These are phyloP conservation scores for Aproaerema taeniolella DNA, from an alignment of 2,888 invertebrate species.

Conservation along the genomic window DNA sequence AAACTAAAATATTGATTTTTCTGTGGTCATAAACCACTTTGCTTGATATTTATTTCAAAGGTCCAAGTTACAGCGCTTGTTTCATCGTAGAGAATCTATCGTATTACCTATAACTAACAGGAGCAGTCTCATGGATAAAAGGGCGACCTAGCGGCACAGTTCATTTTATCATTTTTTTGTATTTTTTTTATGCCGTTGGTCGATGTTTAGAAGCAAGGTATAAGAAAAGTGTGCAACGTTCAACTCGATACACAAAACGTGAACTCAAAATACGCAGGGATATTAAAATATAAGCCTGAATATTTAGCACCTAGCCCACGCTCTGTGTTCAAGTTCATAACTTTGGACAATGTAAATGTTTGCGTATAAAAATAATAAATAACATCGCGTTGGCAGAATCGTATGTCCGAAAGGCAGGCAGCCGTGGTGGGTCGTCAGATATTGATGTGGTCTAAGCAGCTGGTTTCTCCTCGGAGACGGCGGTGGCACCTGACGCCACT, in stretches of 20 bases:
- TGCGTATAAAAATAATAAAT: slow-evolving; percentile 71
- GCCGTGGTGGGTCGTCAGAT: slow-evolving; percentile 20
- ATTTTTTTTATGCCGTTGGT: slow-evolving; percentile 57
- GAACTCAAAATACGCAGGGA: slow-evolving; percentile 67
- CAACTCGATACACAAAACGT: slow-evolving; percentile 65
- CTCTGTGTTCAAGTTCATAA: slow-evolving; percentile 62
- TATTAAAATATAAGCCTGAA: slow-evolving; percentile 36
- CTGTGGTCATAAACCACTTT: slow-evolving; percentile 59
- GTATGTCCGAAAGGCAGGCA: slow-evolving; percentile 35
- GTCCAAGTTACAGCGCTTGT: slow-evolving; percentile 58
- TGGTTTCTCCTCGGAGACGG: slow-evolving; percentile 81
- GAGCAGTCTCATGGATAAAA: slow-evolving; percentile 63
- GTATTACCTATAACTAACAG: slow-evolving; percentile 52
- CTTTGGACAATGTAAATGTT: slow-evolving; percentile 68
- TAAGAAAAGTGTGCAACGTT: slow-evolving; percentile 72
- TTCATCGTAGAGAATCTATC: slow-evolving; percentile 51
- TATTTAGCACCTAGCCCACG: slow-evolving; percentile 61
- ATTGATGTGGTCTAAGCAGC: slow-evolving; percentile 72
- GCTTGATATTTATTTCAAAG: slow-evolving; percentile 57
- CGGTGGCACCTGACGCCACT: slow-evolving; percentile 82
- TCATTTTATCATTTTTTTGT: slow-evolving; percentile 41
- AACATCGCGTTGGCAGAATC: slow-evolving; percentile 61
- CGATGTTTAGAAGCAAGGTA: slow-evolving; percentile 44
- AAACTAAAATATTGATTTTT: too few relatives aligned
- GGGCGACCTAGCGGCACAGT: slow-evolving; percentile 56